Conservation (phyloP, 2,113 vertebrate genomes). For the Aldabrachelys gigantea region DNA sequence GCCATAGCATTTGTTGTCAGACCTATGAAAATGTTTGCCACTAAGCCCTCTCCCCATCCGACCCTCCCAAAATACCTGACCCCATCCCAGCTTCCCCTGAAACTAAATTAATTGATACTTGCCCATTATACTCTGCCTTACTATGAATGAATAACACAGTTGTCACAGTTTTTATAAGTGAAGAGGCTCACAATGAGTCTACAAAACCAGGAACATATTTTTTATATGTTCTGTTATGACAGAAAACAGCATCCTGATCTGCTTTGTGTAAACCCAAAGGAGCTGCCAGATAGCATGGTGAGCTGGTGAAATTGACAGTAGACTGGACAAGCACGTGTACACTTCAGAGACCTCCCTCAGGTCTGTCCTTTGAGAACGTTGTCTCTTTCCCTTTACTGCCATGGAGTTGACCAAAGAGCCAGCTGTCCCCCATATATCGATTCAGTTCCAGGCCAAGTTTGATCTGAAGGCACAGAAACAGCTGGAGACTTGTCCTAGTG, state of each 20-base stretch:
- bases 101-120: neutral
- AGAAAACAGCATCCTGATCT: neutral
- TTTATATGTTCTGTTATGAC: conserved; percentile 10
- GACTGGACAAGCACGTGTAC: conserved; percentile 54
- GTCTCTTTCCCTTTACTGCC: conserved; percentile 60
- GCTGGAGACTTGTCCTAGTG: conserved; percentile 19
- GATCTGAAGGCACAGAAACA: conserved; percentile 29
- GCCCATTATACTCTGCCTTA: neutral
- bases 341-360: conserved; percentile 64
- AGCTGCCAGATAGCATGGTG: conserved; percentile 47
- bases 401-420: conserved; percentile 36
- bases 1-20: neutral
- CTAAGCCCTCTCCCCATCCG: neutral
- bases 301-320: conserved; percentile 63
- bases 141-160: neutral
- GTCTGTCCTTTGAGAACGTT: conserved; percentile 62
- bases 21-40: neutral
- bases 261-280: conserved; percentile 34
- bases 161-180: neutral
- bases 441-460: neutral
- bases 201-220: rapidly evolving
- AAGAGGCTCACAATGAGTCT: neutral
- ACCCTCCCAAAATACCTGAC: neutral
- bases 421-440: conserved; percentile 24
- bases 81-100: neutral